Base-by-base conservation (phyloP, 2,888 invertebrate species). In the Sepioteuthis lessoniana region DNA sequence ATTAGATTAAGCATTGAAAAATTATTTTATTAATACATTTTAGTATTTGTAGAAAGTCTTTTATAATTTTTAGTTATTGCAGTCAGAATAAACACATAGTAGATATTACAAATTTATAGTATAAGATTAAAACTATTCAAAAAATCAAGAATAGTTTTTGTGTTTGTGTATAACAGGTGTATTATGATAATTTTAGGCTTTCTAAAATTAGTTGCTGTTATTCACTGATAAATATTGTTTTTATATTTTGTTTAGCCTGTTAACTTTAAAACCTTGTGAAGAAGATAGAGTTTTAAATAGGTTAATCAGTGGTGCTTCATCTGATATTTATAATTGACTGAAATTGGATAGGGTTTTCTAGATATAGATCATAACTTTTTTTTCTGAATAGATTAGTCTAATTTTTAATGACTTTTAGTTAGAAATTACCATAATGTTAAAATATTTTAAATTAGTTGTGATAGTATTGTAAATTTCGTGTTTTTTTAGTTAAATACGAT, bases 381-480 rank as follows among this genome's bases (percentile, higher is more conserved):
- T 76, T 76, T 8, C 76, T 16, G n/a, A 76, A 10, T 25, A 31
- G 4, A 10, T 60, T 31, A 25, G 25, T 60, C 31, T 60, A 60
- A 60, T 60, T 60, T 76, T n/a, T n/a, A 76, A n/a, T 76, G n/a
- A 76, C n/a, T 4, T 76, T 76, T 4, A 35, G 19, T 76, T 76
- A 35, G 13, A 76, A n/a, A 76, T n/a, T 76, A 10, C n/a, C n/a
- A 5, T 55, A 55, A 5, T 76, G 76, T n/a, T 76, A 76, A 16
- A 35, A 76, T 76, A 76, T 76, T 76, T 76, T 16, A 55, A 25
- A 5, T 55, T 35, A 76, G n/a, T 76, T 76, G 16, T 76, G 76
- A 76, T 76, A 76, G 76, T 76, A 76, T 76, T 76, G 76, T 76
- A 76, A n/a, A 76, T 76, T 76, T 76, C 76, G n/a, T 76, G 76